These are phyloP conservation scores for Mallotus villosus DNA, from an alignment of 2,797 vertebrate species.

Conservation along the genomic window DNA sequence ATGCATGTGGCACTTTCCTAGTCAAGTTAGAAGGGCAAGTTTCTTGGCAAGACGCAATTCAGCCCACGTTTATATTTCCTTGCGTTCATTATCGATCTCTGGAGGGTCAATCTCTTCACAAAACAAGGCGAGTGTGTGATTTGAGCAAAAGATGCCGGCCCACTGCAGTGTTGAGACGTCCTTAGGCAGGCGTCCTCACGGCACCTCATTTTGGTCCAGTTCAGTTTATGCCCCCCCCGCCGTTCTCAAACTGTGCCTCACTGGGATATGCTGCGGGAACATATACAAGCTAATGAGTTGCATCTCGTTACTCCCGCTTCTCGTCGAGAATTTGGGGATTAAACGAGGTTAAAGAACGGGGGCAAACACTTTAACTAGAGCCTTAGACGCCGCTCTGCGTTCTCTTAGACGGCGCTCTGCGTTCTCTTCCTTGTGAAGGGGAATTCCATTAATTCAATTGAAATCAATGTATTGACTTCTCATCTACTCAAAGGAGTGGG, in stretches of 20 bases:
- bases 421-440: conserved; percentile 10
- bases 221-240: conserved; percentile 12
- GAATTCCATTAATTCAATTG: not conserved
- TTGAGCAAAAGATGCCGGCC: not conserved
- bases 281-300: conserved; percentile 47
- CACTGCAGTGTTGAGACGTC: not conserved
- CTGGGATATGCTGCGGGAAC: conserved; percentile 18
- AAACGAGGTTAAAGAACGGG: conserved; percentile 36
- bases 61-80: too few relatives aligned
- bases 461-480: too few relatives aligned
- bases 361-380: conserved; percentile 16
- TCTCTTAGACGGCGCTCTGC: not conserved
- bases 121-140: conserved; percentile 1
- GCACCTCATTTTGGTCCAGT: conserved; percentile 27
- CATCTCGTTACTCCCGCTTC: conserved; percentile 10
- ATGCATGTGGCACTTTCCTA: too few relatives aligned
- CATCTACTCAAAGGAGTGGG: not conserved
- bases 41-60: too few relatives aligned
- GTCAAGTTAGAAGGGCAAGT: too few relatives aligned
- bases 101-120: not conserved
- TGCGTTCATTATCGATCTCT: not conserved
- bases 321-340: conserved; percentile 21
- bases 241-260: conserved; percentile 14
- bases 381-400: not conserved
- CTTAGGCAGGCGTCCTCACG: conserved; percentile 13